Evolutionary conservation across 2,888 invertebrate species (phyloP), one percentile per base, ranked within the genome.

Genomic region (Hyposoter dolosus): DNA sequence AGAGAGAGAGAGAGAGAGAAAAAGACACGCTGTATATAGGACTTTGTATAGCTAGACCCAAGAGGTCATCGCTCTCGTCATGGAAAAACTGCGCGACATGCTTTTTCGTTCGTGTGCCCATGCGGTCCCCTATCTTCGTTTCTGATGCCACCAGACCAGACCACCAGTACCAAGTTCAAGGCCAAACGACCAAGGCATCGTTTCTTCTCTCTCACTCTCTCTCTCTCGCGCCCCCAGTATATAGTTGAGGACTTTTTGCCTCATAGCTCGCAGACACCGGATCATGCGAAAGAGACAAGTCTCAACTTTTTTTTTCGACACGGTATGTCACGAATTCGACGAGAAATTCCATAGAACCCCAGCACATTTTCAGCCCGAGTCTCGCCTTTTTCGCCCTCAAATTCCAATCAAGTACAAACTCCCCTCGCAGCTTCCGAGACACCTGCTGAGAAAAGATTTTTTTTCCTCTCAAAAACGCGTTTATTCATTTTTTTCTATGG

Each of bases 21-120:
- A 72, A 43, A 60, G 69, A 47, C 19, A 40, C n/a, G 68, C 80
- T 40, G 4, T 74, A 68, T 74, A 66, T 75, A 81, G n/a, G n/a
- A 56, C 53, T 45, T 72, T 50, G 71, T 72, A 32, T 75, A 82
- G 56, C 40, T 65, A 75, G 81, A 82, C 28, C 74, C 74, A 60
- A 68, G 87, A 89, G 83, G 80, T 85, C 86, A 86, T 85, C 82
- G 82, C 91, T 89, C 88, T 82, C 76, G 82, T 83, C 84, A 82
- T 88, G 92, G 93, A 93, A 93, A 93, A 93, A 93, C 92, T 92
- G 90, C 92, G 92, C 92, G 92, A 93, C 93, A 93, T 89, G 91
- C 91, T 93, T 93, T 93, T 93, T 93, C 93, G 93, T 91, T 89
- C 91, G 69, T 63, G 43, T 75, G 80, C 68, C 82, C 76, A 82